These are phyloP conservation scores for Rhinoptilus africanus DNA, from an alignment of 2,113 vertebrate genomes.

Conservation along the genomic window DNA sequence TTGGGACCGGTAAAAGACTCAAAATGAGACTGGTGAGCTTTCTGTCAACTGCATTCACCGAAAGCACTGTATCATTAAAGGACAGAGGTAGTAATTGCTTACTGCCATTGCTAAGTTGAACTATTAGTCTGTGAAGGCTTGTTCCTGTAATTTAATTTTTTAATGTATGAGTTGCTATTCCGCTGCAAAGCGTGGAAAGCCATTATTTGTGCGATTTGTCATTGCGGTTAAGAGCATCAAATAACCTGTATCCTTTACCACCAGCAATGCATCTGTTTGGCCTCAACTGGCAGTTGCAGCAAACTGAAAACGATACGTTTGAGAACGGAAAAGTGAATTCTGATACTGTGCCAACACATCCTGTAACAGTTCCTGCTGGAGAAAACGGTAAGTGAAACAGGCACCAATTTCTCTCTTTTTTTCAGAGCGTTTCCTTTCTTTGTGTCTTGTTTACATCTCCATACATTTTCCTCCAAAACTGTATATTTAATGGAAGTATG, in stretches of 20 bases:
- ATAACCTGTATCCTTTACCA: conserved; percentile 65
- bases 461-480: background rate
- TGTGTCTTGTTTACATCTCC: background rate
- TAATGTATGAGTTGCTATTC: background rate
- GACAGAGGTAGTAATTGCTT: conserved; percentile 28
- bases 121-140: conserved; percentile 3
- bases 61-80: conserved; percentile 21
- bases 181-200: background rate
- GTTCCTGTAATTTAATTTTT: conserved; percentile 47
- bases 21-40: conserved; percentile 11
- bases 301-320: conserved; percentile 92
- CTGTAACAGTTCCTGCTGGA: conserved; percentile 83
- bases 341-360: conserved; percentile 84
- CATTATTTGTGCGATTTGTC: background rate
- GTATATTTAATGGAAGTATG: background rate
- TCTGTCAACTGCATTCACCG: background rate
- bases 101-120: background rate
- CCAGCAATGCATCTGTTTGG: conserved; percentile 96
- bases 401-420: background rate
- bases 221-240: conserved; percentile 12
- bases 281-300: conserved; percentile 96
- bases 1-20: background rate
- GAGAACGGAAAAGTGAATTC: conserved; percentile 92
- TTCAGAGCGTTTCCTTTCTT: background rate
- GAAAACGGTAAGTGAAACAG: conserved; percentile 84